Evolutionary conservation across 30 jellyfish, hydroid and myxozoan genomes (phyloP), one percentile per base, ranked within the genome.

Genomic region (Aurelia aurita complex sp. Pacific): DNA sequence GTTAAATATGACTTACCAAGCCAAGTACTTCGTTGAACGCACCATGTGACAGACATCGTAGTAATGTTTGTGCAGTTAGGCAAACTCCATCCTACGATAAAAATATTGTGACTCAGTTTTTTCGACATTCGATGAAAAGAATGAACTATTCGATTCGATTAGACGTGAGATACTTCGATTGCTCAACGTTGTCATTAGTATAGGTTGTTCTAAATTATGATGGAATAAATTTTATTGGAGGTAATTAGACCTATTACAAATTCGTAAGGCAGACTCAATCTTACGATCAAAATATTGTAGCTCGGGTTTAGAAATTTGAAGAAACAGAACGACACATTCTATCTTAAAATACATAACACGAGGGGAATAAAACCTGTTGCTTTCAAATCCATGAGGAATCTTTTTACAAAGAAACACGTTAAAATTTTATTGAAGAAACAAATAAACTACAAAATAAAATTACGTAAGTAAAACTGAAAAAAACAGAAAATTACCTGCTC

Each of bases 11-110:
- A 69, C 91, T 72, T 42, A 76, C 93, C 69, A 80, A 62, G 15
- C 97, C 97, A 6, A 91, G 83, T 18, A 91, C 80, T 55, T 91
- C 97, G 74, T 91, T 91, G 80, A 32, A 50, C 14, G 97, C 97
- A 5, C 94, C 97, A 61, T 91, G 97, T 14, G 96, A 85, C 38
- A 91, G 88, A 33, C 94, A 69, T 63, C 97, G 80, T 42, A 91
- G 72, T 19, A 91, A 74, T 32, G 97, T 91, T 59, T 91, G 97
- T 19, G 97, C 92, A 16, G 97, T 91, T 29, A 85, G 76, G 66
- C 97, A 91, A 18, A 91, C 80, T 13, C 78, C 76, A 85, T 91
- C 97, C 92, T 82, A 34, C 2, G 38, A n/a, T 18, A 10, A 13
- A 42, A 63, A 62, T 55, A 38, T 19, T 36, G 13, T 71, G 64